A percentile compares a stretch with the other conserved stretches of the same genome.
Evolutionary conservation across 2,888 invertebrate genomes (phyloP).

Genomic region (Blera fallax): DNA sequence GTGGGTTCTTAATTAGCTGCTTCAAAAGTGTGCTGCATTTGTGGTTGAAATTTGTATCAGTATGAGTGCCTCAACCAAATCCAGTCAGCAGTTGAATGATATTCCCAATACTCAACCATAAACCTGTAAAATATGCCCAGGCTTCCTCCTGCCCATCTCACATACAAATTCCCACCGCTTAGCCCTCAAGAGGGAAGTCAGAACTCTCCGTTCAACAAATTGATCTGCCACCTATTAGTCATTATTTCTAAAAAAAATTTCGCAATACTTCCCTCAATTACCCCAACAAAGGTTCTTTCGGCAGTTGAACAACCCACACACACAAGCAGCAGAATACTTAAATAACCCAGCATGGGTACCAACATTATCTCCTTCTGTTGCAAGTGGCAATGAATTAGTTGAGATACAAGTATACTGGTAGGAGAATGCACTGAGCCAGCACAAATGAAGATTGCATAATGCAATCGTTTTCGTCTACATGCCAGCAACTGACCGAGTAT

Average conservation of each 20-base stretch:
- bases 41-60: too few relatives aligned
- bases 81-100: too few relatives aligned
- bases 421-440: conserved; percentile 42
- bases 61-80: too few relatives aligned
- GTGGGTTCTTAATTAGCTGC: too few relatives aligned
- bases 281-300: background rate
- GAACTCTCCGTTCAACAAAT: conserved; percentile 22
- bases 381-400: conserved; percentile 30
- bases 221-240: conserved; percentile 42
- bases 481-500: conserved; percentile 33
- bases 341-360: conserved; percentile 1
- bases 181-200: background rate
- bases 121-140: too few relatives aligned
- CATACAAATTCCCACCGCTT: background rate
- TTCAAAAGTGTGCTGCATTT: too few relatives aligned
- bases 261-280: conserved; percentile 37
- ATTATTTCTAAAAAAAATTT: conserved; percentile 16
- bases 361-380: conserved; percentile 1
- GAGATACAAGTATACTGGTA: conserved; percentile 14
- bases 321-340: background rate
- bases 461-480: conserved; percentile 47
- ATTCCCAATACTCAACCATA: too few relatives aligned
- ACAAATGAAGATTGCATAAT: conserved; percentile 64
- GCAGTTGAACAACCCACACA: background rate
- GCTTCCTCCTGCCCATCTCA: too few relatives aligned